These are phyloP conservation scores for Lymantria dispar DNA, from an alignment of 2,888 invertebrate genomes.

Conservation along the genomic window DNA sequence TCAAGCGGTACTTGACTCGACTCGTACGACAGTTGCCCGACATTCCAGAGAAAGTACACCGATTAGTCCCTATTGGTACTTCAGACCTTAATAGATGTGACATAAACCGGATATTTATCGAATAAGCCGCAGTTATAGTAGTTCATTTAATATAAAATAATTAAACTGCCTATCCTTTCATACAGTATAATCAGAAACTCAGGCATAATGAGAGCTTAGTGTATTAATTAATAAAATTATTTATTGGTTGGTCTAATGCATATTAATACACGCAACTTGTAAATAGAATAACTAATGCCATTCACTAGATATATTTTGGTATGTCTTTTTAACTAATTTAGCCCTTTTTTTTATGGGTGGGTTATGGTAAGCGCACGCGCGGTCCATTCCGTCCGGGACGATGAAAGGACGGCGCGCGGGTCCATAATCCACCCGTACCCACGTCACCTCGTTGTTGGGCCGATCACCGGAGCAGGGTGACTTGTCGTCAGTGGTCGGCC, in stretches of 20 bases:
- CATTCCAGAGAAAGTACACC: conserved; percentile 58
- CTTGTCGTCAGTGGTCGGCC: too few relatives aligned
- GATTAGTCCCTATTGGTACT: conserved; percentile 28
- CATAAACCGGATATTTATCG: conserved; percentile 37
- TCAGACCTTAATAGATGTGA: conserved; percentile 43
- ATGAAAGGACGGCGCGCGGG: too few relatives aligned
- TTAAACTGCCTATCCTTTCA: conserved; percentile 36
- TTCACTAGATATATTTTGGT: too few relatives aligned
- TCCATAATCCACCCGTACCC: too few relatives aligned
- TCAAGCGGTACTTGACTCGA: conserved; percentile 50
- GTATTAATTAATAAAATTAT: conserved; percentile 29
- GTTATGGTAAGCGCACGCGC: too few relatives aligned
- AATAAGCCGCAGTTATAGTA: conserved; percentile 13
- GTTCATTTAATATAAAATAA: conserved; percentile 39
- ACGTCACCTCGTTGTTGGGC: too few relatives aligned
- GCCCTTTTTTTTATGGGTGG: too few relatives aligned
- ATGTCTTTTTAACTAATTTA: too few relatives aligned
- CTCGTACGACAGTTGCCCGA: conserved; percentile 53
- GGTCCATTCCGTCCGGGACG: too few relatives aligned
- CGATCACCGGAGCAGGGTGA: too few relatives aligned
- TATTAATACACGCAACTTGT: too few relatives aligned
- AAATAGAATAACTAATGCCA: too few relatives aligned
- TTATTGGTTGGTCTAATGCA: conserved; percentile 13
- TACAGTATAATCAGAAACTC: conserved; percentile 40
- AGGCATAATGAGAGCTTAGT: conserved; percentile 20